Evolutionary conservation across 35 echinoderm and acorn worm genomes (phyloP).

Genomic region (Patiria miniata): DNA sequence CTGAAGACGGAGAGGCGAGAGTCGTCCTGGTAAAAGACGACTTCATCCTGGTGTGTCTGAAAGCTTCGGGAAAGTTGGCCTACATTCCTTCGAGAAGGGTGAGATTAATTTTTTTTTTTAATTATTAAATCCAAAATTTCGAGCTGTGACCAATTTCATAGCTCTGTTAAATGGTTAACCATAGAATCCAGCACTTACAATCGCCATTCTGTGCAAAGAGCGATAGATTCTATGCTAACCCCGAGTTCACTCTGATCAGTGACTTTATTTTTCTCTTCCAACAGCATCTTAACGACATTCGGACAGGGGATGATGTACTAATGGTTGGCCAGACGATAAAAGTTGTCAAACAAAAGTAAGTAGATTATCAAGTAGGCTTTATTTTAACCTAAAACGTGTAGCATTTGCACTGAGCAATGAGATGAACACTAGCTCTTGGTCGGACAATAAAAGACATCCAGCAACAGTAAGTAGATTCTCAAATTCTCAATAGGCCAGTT

Average conservation of each 20-base stretch:
- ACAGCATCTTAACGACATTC: slow-evolving; percentile 61
- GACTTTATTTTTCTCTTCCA: not conserved
- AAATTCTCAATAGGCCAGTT: too few species aligned
- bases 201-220: too few species aligned
- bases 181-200: too few species aligned
- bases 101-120: not conserved
- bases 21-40: slow-evolving; percentile 48
- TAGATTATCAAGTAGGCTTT: not conserved
- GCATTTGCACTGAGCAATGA: too few species aligned
- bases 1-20: not conserved
- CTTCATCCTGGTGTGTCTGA: slow-evolving; percentile 37
- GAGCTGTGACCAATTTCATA: too few species aligned
- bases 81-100: slow-evolving; percentile 68
- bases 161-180: too few species aligned
- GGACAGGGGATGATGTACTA: not conserved
- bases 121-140: too few species aligned
- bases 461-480: too few species aligned
- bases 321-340: slow-evolving; percentile 38
- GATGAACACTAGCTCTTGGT: too few species aligned
- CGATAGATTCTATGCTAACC: too few species aligned
- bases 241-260: not conserved
- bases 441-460: too few species aligned
- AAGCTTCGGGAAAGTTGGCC: slow-evolving; percentile 23
- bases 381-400: too few species aligned
- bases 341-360: slow-evolving; percentile 45